phyloP scores from a whole-genome alignment of 2,113 vertebrate species.

The Pseudolaguvia tuberculata region DNA sequence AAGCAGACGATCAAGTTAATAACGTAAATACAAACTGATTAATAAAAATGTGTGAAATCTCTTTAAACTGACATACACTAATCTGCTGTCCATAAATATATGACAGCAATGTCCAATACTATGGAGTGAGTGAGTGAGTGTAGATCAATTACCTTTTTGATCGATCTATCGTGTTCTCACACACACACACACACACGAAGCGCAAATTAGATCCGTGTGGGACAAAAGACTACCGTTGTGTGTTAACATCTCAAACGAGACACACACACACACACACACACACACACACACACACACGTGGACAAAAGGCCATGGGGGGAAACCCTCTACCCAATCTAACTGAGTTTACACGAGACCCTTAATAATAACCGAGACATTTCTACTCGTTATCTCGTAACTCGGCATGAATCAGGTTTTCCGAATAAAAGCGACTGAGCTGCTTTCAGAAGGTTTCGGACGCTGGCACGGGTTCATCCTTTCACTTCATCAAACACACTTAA shows the following conservation, averaged over 20 bases:
- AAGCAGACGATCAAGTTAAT: no score
- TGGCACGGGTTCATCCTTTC: neutral
- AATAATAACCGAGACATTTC: neutral
- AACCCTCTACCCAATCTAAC: neutral
- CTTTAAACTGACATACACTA: neutral
- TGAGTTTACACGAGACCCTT: neutral
- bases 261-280: no score
- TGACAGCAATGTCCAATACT: no score
- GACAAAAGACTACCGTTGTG: slow-evolving; percentile 24
- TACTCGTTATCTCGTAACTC: neutral
- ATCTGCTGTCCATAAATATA: no score
- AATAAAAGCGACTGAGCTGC: neutral
- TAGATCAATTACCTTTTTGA: neutral
- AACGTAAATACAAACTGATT: neutral
- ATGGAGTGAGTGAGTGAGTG: neutral
- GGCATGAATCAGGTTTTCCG: neutral
- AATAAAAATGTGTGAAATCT: neutral
- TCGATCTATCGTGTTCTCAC: neutral
- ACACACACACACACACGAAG: neutral
- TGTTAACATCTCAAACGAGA: neutral
- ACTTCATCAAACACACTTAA: neutral
- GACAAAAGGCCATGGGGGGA: neutral
- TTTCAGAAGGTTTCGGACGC: neutral
- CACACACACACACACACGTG: neutral
- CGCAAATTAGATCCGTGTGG: neutral